Evolutionary conservation across 2,888 invertebrate species (phyloP), one percentile per base, ranked within the genome.

Genomic region (Nomada fabriciana): DNA sequence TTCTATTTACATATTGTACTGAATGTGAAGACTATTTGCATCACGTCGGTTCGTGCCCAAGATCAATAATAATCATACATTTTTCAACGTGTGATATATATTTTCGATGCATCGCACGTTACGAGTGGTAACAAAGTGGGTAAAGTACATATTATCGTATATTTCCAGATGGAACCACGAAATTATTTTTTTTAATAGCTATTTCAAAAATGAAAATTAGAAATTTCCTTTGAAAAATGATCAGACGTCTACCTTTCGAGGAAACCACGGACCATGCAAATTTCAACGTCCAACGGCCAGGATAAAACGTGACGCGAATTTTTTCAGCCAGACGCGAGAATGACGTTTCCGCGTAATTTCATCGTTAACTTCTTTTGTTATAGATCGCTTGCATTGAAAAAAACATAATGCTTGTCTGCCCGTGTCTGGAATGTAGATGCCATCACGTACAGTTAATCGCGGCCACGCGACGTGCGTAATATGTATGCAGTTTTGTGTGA

Each of bases 401-500:
- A 42, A 61, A 47, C 47, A 61, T 18, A 18, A 63, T 36, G 15
- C 1, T 11, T 59, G 47, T 13, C 15, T 18, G 20, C 1, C 47
- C 64, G 43, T 65, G 63, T 11, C 65, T 18, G n/a, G 67, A 76
- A 67, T 73, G 42, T 70, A 43, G 29, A 50, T 64, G 57, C 25
- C 43, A 63, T 78, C 73, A 50, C 64, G 73, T 64, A 76, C 61
- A 52, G 55, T 73, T 75, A 82, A 81, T 81, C 69, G 64, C 25
- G 53, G 42, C 11, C 52, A n/a, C 20, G 52, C 53, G 64, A n/a
- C 11, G 52, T 78, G 7, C 7, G 36, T 36, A 36, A 36, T 36
- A 36, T 36, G 43, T 52, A 65, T 69, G 68, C 25, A 23, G 64
- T 57, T 72, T 60, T 43, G 59, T 53, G 70, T n/a, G 61, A 82